Percentiles rank a stretch among this genome's conserved stretches.
Conservation (phyloP, 2,888 invertebrate genomes). For the Megastigmus dorsalis region DNA sequence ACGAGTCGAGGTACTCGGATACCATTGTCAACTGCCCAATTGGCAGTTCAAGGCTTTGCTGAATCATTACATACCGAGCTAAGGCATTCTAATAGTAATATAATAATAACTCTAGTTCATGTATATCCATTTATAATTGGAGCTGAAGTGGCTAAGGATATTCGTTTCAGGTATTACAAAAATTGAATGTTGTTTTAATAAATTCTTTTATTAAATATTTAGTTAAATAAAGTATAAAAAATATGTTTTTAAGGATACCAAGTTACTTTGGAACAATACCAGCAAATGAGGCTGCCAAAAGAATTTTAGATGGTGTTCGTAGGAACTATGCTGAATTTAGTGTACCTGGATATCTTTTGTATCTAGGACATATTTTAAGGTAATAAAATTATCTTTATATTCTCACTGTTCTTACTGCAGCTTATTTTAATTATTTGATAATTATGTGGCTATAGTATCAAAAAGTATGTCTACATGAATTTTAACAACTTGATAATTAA, state of each 20-base stretch:
- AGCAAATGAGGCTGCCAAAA: slow-evolving; percentile 77
- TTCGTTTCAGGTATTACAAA: slow-evolving; percentile 78
- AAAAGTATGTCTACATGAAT: not conserved
- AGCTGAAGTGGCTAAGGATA: slow-evolving; percentile 76
- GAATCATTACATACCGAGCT: slow-evolving; percentile 80
- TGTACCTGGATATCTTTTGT: slow-evolving; percentile 79
- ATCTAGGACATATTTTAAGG: slow-evolving; percentile 77
- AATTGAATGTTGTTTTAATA: slow-evolving; percentile 27
- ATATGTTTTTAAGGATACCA: slow-evolving; percentile 76
- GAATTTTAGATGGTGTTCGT: slow-evolving; percentile 79
- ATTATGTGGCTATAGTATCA: not conserved
- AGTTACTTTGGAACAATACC: slow-evolving; percentile 81
- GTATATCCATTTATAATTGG: slow-evolving; percentile 80
- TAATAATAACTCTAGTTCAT: slow-evolving; percentile 79
- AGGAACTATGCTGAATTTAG: slow-evolving; percentile 80
- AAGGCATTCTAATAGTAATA: slow-evolving; percentile 77
- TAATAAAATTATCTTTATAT: slow-evolving; percentile 55
- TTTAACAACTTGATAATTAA: slow-evolving; percentile 1
- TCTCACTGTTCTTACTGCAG: no score
- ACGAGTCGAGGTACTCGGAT: slow-evolving; percentile 76
- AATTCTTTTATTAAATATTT: not conserved
- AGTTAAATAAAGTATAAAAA: slow-evolving; percentile 6
- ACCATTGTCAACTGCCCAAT: slow-evolving; percentile 80
- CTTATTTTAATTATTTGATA: no score
- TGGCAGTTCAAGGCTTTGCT: slow-evolving; percentile 81